Conservation (phyloP, 2,888 invertebrate genomes). For the Maniola hyperantus region DNA sequence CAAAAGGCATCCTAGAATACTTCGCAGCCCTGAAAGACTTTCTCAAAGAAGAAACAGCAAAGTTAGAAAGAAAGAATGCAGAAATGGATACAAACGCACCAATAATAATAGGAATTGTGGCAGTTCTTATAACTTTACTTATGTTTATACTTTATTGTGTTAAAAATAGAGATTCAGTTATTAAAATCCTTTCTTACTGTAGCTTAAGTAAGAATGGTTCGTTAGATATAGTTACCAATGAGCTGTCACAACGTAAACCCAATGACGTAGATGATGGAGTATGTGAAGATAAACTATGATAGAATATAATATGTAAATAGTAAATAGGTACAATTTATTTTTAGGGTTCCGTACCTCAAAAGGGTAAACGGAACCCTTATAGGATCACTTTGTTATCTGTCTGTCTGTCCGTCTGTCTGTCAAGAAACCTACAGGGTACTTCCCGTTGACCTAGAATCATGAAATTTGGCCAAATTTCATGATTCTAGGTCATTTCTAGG, state of each 20-base stretch:
- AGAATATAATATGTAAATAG: neutral
- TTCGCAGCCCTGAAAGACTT: conserved; percentile 62
- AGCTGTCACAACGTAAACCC: conserved; percentile 58
- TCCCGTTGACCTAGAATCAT: too few relatives aligned
- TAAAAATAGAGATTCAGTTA: conserved; percentile 62
- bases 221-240: conserved; percentile 70
- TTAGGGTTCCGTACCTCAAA: too few relatives aligned
- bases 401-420: too few relatives aligned
- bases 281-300: conserved; percentile 69
- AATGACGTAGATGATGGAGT: conserved; percentile 64
- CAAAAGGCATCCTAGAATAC: conserved; percentile 67
- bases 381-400: too few relatives aligned
- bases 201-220: conserved; percentile 75
- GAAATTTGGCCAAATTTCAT: too few relatives aligned
- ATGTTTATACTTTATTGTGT: conserved; percentile 70
- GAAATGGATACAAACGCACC: conserved; percentile 71
- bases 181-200: conserved; percentile 61
- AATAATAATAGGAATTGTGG: conserved; percentile 66
- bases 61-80: conserved; percentile 49
- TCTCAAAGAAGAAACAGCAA: conserved; percentile 59
- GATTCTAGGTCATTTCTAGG: too few relatives aligned
- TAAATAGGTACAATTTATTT: neutral
- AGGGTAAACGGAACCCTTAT: too few relatives aligned
- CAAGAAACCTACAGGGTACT: too few relatives aligned
- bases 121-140: conserved; percentile 59